Conservation (phyloP, 2,113 vertebrate genomes). For the Rhea americana region DNA sequence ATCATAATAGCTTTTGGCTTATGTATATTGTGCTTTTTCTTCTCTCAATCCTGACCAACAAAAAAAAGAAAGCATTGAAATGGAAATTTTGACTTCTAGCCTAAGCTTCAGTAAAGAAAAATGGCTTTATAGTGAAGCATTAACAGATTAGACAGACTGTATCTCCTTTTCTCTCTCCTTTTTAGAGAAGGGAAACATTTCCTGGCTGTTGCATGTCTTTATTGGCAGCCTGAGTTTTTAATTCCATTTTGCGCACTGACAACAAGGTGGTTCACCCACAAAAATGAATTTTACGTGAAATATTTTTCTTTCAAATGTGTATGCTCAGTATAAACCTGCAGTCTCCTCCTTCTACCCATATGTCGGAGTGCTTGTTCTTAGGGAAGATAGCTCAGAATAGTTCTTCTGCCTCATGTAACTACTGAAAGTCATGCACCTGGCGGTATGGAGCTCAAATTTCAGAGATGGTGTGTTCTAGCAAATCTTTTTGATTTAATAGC, state of each 20-base stretch:
- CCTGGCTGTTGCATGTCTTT: conserved; percentile 40
- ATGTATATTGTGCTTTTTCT: conserved; percentile 45
- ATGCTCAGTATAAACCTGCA: background rate
- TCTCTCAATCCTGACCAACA: conserved; percentile 54
- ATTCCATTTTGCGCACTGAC: background rate
- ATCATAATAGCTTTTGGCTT: conserved; percentile 58
- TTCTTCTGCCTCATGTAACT: background rate
- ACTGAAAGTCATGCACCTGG: background rate
- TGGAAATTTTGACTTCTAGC: conserved; percentile 72
- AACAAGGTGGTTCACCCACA: background rate
- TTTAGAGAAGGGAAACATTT: conserved; percentile 21
- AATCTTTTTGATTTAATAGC: background rate
- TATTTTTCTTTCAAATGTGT: background rate
- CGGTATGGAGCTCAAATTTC: background rate
- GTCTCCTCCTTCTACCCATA: background rate
- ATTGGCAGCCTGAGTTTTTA: conserved; percentile 23
- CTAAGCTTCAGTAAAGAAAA: conserved; percentile 62
- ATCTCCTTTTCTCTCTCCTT: conserved; percentile 20
- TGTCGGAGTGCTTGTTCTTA: background rate
- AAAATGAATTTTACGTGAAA: background rate
- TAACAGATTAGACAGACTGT: conserved; percentile 54
- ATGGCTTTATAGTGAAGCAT: conserved; percentile 61
- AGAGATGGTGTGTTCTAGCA: background rate
- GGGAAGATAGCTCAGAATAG: background rate
- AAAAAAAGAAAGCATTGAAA: conserved; percentile 69